Base-by-base conservation (phyloP, 1,140 invertebrate genomes). In the Drosophila trapezifrons region DNA sequence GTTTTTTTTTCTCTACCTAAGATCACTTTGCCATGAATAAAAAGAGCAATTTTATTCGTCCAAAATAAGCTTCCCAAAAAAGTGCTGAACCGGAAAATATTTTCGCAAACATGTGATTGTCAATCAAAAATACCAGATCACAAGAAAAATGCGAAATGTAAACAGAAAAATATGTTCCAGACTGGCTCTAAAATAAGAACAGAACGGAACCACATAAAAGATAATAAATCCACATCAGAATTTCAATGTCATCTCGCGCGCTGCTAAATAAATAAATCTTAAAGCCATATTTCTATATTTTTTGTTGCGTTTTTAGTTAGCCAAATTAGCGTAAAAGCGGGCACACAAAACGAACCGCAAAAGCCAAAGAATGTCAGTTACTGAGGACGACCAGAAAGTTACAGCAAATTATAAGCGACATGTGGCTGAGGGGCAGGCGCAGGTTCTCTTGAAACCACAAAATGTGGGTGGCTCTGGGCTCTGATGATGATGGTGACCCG, bases 401-500 rank as follows among this genome's bases (percentile, higher is more conserved):
- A 64, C 66, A 58, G 80, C 72, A 65, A 80, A 84, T 84, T 85
- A 80, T 80, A 85, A 76, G 81, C 80, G 77, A 84, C 80, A 83
- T 85, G 82, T 78, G 82, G 82, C 46, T 69, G 40, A 45, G 12
- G 57, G 52, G 37, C 64, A 59, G 62, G 59, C 49, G 59, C 45
- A 46, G 65, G 45, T 29, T 25, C 25, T 4, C 9, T 8, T 45
- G 20, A 60, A 64, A 25, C 79, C 78, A 64, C 78, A 82, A 73
- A 78, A 55, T 82, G 76, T 64, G 80, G 80, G 35, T 55, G 49
- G 27, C 32, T 42, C 49, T 29, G 17, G 32, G 25, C n/a, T 29
- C 42, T 4, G 15, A 4, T 35, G 51, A 52, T 20, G 51, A 47
- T 67, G 67, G 62, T 55, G 32, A 6, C 43, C 29, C 58, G 78